phyloP scores from a whole-genome alignment of 1,140 invertebrate genomes.

The Schlechtendalia chinensis region DNA sequence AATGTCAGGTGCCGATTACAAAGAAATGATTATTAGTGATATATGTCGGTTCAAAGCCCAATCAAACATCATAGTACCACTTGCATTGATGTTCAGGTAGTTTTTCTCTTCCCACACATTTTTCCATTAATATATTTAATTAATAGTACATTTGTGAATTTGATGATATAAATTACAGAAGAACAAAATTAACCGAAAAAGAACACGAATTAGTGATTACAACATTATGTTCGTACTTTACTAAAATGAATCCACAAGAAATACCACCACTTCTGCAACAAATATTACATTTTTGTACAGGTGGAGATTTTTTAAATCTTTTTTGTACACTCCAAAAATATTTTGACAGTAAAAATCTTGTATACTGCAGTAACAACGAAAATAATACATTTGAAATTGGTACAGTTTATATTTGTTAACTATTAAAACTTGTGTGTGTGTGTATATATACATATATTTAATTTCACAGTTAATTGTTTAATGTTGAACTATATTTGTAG shows the following conservation, averaged over 20 bases:
- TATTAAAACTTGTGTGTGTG: not conserved
- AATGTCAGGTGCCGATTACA: conserved; percentile 58
- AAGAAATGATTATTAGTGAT: conserved; percentile 57
- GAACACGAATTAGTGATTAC: conserved; percentile 33
- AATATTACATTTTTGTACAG: conserved; percentile 40
- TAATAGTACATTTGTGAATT: too few relatives aligned
- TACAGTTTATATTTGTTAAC: not conserved
- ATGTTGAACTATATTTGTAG: not conserved
- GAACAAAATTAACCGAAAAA: conserved; percentile 28
- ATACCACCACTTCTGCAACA: conserved; percentile 33
- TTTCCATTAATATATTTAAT: not conserved
- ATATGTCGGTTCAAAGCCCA: conserved; percentile 57
- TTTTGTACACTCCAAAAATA: conserved; percentile 46
- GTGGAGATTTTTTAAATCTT: conserved; percentile 43
- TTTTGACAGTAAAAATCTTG: conserved; percentile 26
- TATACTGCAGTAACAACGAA: not conserved
- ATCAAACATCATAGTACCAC: conserved; percentile 55
- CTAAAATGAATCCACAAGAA: conserved; percentile 38
- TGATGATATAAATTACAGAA: not conserved
- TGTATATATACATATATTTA: not conserved
- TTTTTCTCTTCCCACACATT: not conserved
- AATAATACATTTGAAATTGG: conserved; percentile 18
- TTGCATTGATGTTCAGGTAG: conserved; percentile 60
- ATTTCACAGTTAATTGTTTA: not conserved
- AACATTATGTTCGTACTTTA: conserved; percentile 35